phyloP scores from a whole-genome alignment of 2,113 vertebrate genomes.

The Acrocephalus kingi region DNA sequence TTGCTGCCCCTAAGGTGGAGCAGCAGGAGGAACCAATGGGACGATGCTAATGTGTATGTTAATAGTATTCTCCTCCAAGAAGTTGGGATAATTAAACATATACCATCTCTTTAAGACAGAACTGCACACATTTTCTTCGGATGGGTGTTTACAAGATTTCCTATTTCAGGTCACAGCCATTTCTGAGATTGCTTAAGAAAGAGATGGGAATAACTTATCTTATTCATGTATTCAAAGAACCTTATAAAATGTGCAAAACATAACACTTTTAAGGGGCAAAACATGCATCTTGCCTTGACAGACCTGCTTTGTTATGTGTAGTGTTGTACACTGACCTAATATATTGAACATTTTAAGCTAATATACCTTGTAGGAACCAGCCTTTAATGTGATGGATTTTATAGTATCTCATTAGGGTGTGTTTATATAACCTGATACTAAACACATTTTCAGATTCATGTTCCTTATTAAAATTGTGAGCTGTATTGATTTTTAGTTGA shows the following conservation, averaged over 20 bases:
- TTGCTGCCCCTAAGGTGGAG: constrained; percentile 83
- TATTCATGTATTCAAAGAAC: constrained; percentile 86
- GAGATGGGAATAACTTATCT: constrained; percentile 80
- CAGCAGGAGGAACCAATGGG: constrained; percentile 83
- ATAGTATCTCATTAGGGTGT: constrained; percentile 84
- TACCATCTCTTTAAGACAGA: constrained; percentile 84
- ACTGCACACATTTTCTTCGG: constrained; percentile 79
- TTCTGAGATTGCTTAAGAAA: constrained; percentile 83
- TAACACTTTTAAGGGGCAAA: constrained; percentile 82
- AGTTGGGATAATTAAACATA: constrained; percentile 85
- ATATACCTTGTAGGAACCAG: constrained; percentile 82
- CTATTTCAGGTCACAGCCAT: constrained; percentile 84
- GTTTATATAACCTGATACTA: constrained; percentile 84
- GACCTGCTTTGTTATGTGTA: constrained; percentile 79
- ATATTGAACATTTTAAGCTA: constrained; percentile 82
- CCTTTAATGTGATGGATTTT: constrained; percentile 85
- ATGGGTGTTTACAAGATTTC: constrained; percentile 86
- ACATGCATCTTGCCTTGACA: constrained; percentile 79
- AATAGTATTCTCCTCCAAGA: constrained; percentile 82
- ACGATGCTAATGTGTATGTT: constrained; percentile 83
- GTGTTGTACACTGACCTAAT: constrained; percentile 80
- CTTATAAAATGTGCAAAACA: constrained; percentile 84
- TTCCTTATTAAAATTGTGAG: constrained; percentile 83
- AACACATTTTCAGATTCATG: constrained; percentile 81
- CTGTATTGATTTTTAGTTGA: constrained; percentile 76